These are phyloP conservation scores for Monochamus saltuarius DNA, from an alignment of 1,140 invertebrate species.

Conservation along the genomic window DNA sequence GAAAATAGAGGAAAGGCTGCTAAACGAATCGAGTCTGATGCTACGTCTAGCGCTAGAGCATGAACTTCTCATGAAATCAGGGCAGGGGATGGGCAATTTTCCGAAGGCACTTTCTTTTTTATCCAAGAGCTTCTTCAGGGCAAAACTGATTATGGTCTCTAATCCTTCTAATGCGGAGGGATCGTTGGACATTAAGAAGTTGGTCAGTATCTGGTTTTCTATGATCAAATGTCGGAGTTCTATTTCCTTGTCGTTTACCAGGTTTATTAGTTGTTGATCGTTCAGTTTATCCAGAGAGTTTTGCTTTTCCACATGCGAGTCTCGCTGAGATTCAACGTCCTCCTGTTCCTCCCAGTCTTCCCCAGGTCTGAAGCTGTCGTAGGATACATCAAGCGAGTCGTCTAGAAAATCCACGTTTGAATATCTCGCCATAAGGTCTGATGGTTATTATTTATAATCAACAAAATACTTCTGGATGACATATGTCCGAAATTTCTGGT, in stretches of 20 bases:
- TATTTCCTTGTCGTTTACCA: constrained; percentile 24
- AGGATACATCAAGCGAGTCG: background rate
- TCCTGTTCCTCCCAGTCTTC: background rate
- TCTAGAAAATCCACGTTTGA: no score
- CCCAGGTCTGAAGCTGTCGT: background rate
- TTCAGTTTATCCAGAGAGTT: constrained; percentile 26
- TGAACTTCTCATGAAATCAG: no score
- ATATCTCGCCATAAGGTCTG: no score
- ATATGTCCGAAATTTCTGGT: no score
- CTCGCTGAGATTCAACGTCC: background rate
- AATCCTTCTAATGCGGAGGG: constrained; percentile 23
- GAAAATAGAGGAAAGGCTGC: constrained; percentile 24
- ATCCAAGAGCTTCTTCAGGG: background rate
- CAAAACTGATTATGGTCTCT: constrained; percentile 21
- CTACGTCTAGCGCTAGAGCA: background rate
- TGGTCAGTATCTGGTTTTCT: constrained; percentile 25
- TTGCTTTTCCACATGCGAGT: background rate
- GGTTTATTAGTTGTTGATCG: constrained; percentile 28
- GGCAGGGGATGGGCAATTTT: no score
- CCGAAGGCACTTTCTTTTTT: no score
- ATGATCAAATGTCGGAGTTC: constrained; percentile 22
- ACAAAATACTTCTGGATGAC: no score
- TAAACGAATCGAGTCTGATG: constrained; percentile 24
- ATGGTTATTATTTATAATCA: no score
- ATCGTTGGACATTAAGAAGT: constrained; percentile 26